Evolutionary conservation across 2,888 invertebrate species (phyloP).

Genomic region (Callyntrura sp.): DNA sequence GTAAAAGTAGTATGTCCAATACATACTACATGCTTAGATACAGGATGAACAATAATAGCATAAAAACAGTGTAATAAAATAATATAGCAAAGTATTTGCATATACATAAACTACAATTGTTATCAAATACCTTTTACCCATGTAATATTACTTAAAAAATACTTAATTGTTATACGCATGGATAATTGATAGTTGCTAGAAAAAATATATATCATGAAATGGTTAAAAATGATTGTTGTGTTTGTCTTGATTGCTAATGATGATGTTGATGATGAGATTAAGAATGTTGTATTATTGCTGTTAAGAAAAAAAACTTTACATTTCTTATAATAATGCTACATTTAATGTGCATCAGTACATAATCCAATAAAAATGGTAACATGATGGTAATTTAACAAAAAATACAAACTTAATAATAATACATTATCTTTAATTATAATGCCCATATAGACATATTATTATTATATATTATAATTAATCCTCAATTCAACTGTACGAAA

Average conservation of each 20-base stretch:
- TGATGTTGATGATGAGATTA: constrained; percentile 38
- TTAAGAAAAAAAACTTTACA: not conserved
- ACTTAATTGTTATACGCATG: constrained; percentile 39
- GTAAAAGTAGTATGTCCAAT: constrained; percentile 14
- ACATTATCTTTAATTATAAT: not conserved
- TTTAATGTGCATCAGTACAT: constrained; percentile 16
- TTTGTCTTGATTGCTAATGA: constrained; percentile 8
- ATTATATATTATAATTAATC: not conserved
- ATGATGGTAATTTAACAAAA: constrained; percentile 53
- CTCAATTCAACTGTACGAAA: constrained; percentile 9
- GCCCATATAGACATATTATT: constrained; percentile 8
- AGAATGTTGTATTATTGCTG: constrained; percentile 4
- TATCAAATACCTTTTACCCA: constrained; percentile 47
- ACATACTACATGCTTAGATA: not conserved
- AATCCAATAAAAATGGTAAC: constrained; percentile 52
- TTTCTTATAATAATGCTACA: not conserved
- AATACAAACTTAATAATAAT: constrained; percentile 27
- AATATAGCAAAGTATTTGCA: constrained; percentile 8
- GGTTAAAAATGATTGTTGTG: not conserved
- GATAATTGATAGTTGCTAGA: not conserved
- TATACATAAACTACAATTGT: constrained; percentile 8
- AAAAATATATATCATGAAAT: constrained; percentile 33
- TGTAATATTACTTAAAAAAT: constrained; percentile 35
- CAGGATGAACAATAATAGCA: not conserved
- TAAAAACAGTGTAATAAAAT: constrained; percentile 1